Conservation (phyloP, 2,888 invertebrate genomes). For the Drosophila nigricruria region DNA sequence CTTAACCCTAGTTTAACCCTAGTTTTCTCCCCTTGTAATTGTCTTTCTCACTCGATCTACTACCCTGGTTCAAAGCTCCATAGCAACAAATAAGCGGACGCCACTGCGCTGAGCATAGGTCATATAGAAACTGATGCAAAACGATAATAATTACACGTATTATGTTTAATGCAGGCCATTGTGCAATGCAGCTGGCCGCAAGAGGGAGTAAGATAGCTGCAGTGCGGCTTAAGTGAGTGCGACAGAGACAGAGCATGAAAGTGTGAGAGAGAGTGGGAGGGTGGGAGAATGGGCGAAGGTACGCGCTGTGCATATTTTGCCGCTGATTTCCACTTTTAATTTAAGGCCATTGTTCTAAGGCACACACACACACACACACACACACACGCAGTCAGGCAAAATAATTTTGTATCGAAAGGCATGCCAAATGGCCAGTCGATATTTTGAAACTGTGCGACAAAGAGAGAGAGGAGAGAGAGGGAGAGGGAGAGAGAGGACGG, state of each 20-base stretch:
- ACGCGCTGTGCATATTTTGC: conserved; percentile 50
- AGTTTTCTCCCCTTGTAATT: too few species aligned
- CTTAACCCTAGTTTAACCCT: too few species aligned
- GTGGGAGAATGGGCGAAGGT: not conserved
- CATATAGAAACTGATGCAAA: conserved; percentile 64
- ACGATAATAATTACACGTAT: conserved; percentile 81
- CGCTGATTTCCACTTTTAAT: conserved; percentile 77
- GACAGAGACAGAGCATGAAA: not conserved
- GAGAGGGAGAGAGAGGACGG: not conserved
- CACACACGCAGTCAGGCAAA: conserved; percentile 25
- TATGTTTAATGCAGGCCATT: conserved; percentile 69
- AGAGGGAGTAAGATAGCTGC: not conserved
- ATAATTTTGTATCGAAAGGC: conserved; percentile 47
- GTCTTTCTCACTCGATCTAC: not conserved
- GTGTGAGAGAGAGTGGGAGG: not conserved
- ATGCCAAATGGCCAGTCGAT: conserved; percentile 44
- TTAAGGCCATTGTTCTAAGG: conserved; percentile 78
- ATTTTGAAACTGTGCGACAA: conserved; percentile 30
- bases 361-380: conserved; percentile 33
- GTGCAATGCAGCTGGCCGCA: conserved; percentile 14
- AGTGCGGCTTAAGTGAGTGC: not conserved
- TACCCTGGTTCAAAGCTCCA: too few species aligned
- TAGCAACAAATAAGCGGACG: conserved; percentile 12
- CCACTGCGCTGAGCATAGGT: conserved; percentile 34
- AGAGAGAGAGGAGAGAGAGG: not conserved